phyloP scores from a whole-genome alignment of 2,797 vertebrate species.

The Pseudochirops corinnae region DNA sequence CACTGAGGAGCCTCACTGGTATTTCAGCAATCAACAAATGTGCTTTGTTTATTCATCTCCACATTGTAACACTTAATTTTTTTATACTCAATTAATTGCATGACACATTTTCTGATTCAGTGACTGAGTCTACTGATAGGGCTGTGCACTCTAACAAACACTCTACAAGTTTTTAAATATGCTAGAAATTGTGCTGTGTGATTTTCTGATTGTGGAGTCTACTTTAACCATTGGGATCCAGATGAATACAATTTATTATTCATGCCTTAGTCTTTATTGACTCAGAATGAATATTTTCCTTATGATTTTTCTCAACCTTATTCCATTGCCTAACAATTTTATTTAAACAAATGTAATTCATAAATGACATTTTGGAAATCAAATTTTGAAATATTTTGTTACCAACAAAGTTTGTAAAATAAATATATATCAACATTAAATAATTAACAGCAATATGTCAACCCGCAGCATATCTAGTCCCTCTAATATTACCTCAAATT shows the following conservation, averaged over 20 bases:
- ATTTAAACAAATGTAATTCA: conserved; percentile 20
- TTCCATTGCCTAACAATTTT: background rate
- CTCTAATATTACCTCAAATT: background rate
- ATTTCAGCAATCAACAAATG: conserved; percentile 64
- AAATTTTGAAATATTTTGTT: background rate
- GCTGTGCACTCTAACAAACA: conserved; percentile 54
- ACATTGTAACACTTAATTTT: conserved; percentile 63
- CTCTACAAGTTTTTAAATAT: conserved; percentile 53
- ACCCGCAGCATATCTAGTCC: background rate
- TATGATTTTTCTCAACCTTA: conserved; percentile 1
- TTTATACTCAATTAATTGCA: conserved; percentile 61
- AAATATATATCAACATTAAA: background rate
- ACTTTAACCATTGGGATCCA: conserved; percentile 60
- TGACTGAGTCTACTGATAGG: conserved; percentile 39
- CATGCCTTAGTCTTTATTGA: conserved; percentile 38
- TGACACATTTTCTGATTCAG: conserved; percentile 51
- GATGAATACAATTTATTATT: conserved; percentile 47
- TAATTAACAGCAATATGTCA: background rate
- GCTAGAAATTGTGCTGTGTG: conserved; percentile 20
- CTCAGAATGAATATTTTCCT: background rate
- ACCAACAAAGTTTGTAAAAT: background rate
- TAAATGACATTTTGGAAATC: background rate
- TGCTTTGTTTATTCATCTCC: conserved; percentile 58
- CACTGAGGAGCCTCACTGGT: conserved; percentile 64
- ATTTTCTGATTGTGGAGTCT: conserved; percentile 54